These are phyloP conservation scores for Acropora tenuis DNA, from an alignment of 64 coral and sea anemone species.

Conservation along the genomic window DNA sequence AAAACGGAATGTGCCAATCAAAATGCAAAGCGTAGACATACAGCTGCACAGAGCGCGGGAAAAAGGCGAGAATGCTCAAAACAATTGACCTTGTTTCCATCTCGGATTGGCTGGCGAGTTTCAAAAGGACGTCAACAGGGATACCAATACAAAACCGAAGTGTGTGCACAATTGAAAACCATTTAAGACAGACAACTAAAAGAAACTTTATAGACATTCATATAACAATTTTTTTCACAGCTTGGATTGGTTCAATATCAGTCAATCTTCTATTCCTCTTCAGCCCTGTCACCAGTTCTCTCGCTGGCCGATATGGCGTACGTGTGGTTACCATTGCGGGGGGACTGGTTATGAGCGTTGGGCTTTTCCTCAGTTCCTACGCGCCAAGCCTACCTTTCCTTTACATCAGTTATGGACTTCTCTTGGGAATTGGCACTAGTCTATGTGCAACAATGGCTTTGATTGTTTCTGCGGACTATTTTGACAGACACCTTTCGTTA, in stretches of 20 bases:
- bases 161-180: no score
- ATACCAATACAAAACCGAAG: no score
- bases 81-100: no score
- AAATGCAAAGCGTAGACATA: no score
- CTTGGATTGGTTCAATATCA: constrained; percentile 91
- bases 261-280: constrained; percentile 85
- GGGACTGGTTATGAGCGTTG: constrained; percentile 84
- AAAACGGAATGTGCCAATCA: no score
- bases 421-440: constrained; percentile 84
- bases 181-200: not conserved
- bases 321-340: constrained; percentile 72
- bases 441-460: constrained; percentile 85
- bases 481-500: constrained; percentile 86
- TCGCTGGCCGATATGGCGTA: constrained; percentile 74
- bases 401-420: constrained; percentile 80
- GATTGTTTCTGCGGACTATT: constrained; percentile 83
- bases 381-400: constrained; percentile 59
- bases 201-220: not conserved
- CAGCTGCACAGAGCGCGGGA: no score
- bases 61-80: no score
- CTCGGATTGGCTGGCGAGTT: no score
- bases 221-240: constrained; percentile 25
- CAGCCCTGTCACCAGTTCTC: constrained; percentile 82
- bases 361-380: constrained; percentile 77
- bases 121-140: no score